phyloP scores from a whole-genome alignment of 1,140 invertebrate genomes.

The Drosophila nigrodunni region DNA sequence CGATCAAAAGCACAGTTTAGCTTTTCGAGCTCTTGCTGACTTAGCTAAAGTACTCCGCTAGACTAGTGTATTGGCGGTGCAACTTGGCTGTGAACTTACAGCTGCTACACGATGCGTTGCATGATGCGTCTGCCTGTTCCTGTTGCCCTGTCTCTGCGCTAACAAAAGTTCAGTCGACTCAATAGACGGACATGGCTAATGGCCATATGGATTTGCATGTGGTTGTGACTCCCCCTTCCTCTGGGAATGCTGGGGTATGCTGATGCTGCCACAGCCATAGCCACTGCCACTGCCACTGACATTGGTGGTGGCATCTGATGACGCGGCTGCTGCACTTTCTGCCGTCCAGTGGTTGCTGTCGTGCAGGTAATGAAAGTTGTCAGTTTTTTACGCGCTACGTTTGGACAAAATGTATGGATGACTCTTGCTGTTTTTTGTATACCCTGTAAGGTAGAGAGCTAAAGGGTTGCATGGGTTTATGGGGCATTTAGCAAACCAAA shows the following conservation, averaged over 20 bases:
- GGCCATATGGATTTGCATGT: conserved; percentile 66
- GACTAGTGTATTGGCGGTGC: not conserved
- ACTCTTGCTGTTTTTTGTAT: too few species aligned
- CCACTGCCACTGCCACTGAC: not conserved
- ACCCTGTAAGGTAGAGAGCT: too few species aligned
- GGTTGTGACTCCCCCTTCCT: conserved; percentile 25
- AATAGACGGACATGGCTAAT: conserved; percentile 22
- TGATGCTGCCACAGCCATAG: not conserved
- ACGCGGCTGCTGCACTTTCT: conserved; percentile 34
- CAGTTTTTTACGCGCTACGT: conserved; percentile 14
- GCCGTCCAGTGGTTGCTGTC: conserved; percentile 43
- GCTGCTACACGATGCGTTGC: conserved; percentile 10
- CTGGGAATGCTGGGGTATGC: not conserved
- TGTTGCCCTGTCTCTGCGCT: not conserved
- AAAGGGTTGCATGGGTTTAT: too few species aligned
- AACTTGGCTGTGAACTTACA: conserved; percentile 28
- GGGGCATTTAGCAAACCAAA: too few species aligned
- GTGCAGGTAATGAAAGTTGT: conserved; percentile 51
- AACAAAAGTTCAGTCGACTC: conserved; percentile 1
- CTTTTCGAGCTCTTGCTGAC: not conserved
- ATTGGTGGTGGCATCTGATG: conserved; percentile 15
- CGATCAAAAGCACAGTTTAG: too few species aligned
- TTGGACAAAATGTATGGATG: conserved; percentile 2
- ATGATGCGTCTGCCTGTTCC: not conserved
- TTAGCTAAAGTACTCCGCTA: not conserved